Base-by-base conservation (phyloP, 2,113 vertebrate genomes). In the Guaruba guarouba region DNA sequence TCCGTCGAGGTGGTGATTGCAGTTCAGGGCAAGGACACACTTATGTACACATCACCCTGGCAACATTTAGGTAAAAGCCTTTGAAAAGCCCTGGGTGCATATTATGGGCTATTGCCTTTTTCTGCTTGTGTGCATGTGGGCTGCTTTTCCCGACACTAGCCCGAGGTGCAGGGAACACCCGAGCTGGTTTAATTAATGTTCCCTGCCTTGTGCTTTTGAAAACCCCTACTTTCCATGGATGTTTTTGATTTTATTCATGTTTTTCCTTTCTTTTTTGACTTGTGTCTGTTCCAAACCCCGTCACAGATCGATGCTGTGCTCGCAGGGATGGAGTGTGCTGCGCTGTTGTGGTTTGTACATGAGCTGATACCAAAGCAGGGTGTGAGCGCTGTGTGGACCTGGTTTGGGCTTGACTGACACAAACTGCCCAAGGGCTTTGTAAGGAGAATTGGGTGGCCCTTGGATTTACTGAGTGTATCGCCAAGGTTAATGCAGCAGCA, bases 11-110 rank as follows among this genome's bases (percentile, higher is more conserved):
- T 62, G 87, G 95, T 89, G 96, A 90, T 62, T 94, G 95, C 82
- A 66, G 98, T 98, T 99, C 98, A 98, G 81, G 57, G 82, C 64
- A 85, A 97, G 98, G 98, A 98, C 97, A 97, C 84, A 64, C 95
- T 97, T 98, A 95, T 91, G 93, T 98, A 97, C 94, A 97, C 97
- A 95, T 97, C 97, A 59, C 97, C 97, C 82, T 77, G 91, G 93
- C 90, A 92, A 98, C 92, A 71, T 96, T 97, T 96, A 94, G 96
- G 86, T 86, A 79, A 90, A 94, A 70, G 20, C 25, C 9, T 64
- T 75, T 2, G 14, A 35, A 75, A 74, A 84, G 88, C 66, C 22
- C 1, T 17, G 49, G 57, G 35, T 78, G 79, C 80, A 7, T 95
- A 95, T 97, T 97, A 91, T 95, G 93, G 96, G 91, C 96, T 98